phyloP scores from a whole-genome alignment of 2,888 invertebrate genomes.

The Stenoptilia bipunctidactyla region DNA sequence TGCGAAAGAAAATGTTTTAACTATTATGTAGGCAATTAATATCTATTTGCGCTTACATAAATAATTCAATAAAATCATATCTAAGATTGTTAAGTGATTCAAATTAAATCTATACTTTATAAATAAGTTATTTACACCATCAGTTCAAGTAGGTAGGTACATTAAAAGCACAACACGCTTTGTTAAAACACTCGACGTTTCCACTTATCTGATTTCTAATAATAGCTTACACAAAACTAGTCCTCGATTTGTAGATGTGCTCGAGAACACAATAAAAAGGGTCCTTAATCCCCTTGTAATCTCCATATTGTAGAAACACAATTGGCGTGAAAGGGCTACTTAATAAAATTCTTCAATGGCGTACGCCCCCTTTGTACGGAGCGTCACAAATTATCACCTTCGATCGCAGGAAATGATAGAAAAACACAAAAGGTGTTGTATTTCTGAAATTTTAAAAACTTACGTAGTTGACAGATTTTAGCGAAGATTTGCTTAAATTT shows the following conservation, averaged over 20 bases:
- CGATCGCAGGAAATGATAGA: conserved; percentile 47
- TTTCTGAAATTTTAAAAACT: conserved; percentile 16
- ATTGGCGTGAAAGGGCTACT: conserved; percentile 63
- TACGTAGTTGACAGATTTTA: neutral
- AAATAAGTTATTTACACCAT: too few species aligned
- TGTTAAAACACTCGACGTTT: conserved; percentile 20
- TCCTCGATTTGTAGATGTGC: conserved; percentile 17
- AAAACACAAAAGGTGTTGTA: conserved; percentile 45
- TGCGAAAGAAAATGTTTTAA: too few species aligned
- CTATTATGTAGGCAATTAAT: too few species aligned
- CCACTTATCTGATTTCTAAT: conserved; percentile 24
- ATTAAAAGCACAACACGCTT: neutral
- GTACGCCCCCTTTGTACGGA: conserved; percentile 25
- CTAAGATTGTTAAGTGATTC: too few species aligned
- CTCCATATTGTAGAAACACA: conserved; percentile 51
- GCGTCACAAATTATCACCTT: conserved; percentile 46
- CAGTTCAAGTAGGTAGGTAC: too few species aligned
- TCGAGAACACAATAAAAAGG: conserved; percentile 32
- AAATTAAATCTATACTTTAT: too few species aligned
- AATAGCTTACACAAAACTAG: conserved; percentile 27
- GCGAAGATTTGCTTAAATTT: too few species aligned
- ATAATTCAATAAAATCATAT: too few species aligned
- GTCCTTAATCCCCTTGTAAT: conserved; percentile 45
- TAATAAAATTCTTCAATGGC: conserved; percentile 26
- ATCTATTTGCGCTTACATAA: too few species aligned